These are phyloP conservation scores for Meandrina meandrites DNA, from an alignment of 92 coral and sea anemone species.

Conservation along the genomic window DNA sequence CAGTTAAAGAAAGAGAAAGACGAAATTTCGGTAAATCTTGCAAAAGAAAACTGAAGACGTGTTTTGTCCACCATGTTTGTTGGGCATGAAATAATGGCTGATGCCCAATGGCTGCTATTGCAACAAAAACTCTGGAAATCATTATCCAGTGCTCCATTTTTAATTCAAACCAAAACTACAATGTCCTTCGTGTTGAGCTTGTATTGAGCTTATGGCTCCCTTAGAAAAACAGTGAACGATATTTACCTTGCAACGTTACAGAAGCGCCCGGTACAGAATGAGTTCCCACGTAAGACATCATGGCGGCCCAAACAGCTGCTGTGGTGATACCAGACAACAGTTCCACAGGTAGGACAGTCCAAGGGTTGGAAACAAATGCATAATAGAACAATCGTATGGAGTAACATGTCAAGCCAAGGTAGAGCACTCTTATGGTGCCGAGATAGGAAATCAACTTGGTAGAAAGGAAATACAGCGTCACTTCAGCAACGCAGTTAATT, in stretches of 20 bases:
- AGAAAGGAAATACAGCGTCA: conserved; percentile 84
- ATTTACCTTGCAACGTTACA: conserved; percentile 81
- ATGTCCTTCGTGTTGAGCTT: background rate
- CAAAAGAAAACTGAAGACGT: too few relatives aligned
- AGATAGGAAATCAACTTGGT: conserved; percentile 69
- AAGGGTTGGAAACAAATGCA: conserved; percentile 75
- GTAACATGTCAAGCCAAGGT: conserved; percentile 80
- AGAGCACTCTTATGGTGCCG: conserved; percentile 76
- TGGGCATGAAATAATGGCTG: too few relatives aligned
- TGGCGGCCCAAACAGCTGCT: conserved; percentile 92
- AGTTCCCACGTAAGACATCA: conserved; percentile 87
- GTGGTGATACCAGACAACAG: conserved; percentile 85
- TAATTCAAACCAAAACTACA: background rate
- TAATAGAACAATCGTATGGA: conserved; percentile 71
- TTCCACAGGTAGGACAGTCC: conserved; percentile 80
- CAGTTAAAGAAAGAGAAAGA: too few relatives aligned
- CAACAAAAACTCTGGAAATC: too few relatives aligned
- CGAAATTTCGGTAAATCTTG: too few relatives aligned
- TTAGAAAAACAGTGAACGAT: background rate
- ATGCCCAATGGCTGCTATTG: too few relatives aligned
- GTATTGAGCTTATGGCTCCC: background rate
- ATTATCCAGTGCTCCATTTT: too few relatives aligned
- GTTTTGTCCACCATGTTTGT: too few relatives aligned
- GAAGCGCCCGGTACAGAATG: conserved; percentile 80
- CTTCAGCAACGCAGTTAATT: conserved; percentile 85